Evolutionary conservation across 2,797 vertebrate genomes (phyloP).

Genomic region (Nothura maculosa): DNA sequence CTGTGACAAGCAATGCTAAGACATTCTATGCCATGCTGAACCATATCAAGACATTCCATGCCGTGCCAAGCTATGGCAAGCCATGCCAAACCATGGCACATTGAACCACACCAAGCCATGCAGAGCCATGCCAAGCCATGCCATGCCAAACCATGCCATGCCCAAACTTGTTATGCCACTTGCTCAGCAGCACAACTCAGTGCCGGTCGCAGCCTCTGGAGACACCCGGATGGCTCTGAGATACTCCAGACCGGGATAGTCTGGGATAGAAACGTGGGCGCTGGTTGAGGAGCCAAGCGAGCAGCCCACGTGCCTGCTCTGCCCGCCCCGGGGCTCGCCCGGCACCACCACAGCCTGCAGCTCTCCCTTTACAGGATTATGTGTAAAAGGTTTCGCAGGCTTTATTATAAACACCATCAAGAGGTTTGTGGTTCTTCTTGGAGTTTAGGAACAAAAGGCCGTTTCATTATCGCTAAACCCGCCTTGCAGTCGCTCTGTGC

Average conservation of each 20-base stretch:
- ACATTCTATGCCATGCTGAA: background rate
- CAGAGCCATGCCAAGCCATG: background rate
- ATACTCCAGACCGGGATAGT: background rate
- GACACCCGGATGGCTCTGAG: background rate
- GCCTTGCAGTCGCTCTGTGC: slow-evolving; percentile 24
- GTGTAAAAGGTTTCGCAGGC: slow-evolving; percentile 36
- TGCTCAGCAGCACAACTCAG: fast-evolving
- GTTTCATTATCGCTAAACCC: slow-evolving; percentile 63
- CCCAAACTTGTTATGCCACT: background rate
- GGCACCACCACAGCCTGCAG: background rate
- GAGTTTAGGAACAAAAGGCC: slow-evolving; percentile 51
- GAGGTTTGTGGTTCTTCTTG: slow-evolving; percentile 55
- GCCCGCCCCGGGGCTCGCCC: background rate
- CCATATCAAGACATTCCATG: too few species aligned
- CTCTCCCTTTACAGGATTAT: background rate
- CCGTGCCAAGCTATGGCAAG: too few species aligned
- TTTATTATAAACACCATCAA: slow-evolving; percentile 55
- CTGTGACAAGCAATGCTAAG: fast-evolving
- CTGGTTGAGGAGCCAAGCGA: background rate
- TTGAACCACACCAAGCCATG: background rate
- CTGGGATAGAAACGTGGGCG: background rate
- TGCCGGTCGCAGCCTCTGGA: fast-evolving
- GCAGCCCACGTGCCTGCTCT: background rate
- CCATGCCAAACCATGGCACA: background rate
- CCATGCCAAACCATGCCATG: fast-evolving